Evolutionary conservation across 2,797 vertebrate genomes (phyloP), one percentile per base, ranked within the genome.

Genomic region (Amniataba percoides): DNA sequence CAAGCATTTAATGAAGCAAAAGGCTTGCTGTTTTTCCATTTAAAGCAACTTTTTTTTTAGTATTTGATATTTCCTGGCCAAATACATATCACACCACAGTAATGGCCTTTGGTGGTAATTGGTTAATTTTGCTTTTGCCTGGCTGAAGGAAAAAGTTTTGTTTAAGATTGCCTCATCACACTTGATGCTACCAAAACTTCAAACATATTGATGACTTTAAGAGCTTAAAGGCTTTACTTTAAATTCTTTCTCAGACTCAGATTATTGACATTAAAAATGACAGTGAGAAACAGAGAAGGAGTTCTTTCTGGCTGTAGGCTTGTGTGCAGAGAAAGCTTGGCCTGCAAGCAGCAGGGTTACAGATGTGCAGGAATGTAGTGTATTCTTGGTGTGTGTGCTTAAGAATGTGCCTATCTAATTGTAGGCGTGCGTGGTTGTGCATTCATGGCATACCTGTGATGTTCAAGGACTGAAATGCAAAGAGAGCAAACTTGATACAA

Each of bases 351-450:
- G 84, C 84, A 88, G 84, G 84, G 56, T 52, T 80, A 55, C 83
- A 88, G 77, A 89, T 92, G 81, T 91, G 81, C 62, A 89, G 83
- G 78, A 88, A 90, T 85, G 82, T 60, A 65, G 49, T 36, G 21
- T 73, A 68, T 80, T 74, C 39, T 53, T 40, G 7, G 65, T 64
- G 61, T 63, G 64, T 63, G 55, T 27, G 36, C 19, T 23, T 42
- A 36, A 69, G 27, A 42, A 45, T 49, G 31, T 75, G 64, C 39
- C 53, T 40, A 40, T 68, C 25, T 42, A 63, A 45, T 57, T 56
- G 21, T 51, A 40, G 59, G 31, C 14, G n/a, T 48, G 62, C 79
- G 64, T 46, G 66, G 21, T 25, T 7, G 25, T 74, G 57, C 71
- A 57, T 71, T 74, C 57, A 63, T 34, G 45, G 57, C 81, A 86